These are phyloP conservation scores for Tetramorium bicarinatum DNA, from an alignment of 2,888 invertebrate genomes.

Conservation along the genomic window DNA sequence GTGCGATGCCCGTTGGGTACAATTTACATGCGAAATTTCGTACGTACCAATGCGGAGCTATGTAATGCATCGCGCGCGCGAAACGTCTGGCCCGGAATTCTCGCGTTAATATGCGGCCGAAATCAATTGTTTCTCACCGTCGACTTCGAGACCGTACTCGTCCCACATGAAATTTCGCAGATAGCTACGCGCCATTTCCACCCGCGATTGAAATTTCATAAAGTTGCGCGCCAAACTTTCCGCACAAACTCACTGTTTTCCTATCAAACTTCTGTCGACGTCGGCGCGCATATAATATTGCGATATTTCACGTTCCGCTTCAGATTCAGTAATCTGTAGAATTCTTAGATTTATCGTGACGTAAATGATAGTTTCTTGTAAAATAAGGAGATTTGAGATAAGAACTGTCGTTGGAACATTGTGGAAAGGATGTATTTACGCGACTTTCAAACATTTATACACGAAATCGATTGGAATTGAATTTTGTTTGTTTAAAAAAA, in stretches of 20 bases:
- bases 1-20: constrained; percentile 23
- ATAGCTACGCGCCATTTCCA: constrained; percentile 11
- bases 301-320: constrained; percentile 26
- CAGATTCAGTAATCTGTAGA: constrained; percentile 23
- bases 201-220: constrained; percentile 47
- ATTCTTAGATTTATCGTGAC: constrained; percentile 28
- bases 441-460: background rate
- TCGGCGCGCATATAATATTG: constrained; percentile 20
- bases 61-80: constrained; percentile 24
- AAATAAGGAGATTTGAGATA: background rate
- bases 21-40: constrained; percentile 49
- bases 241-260: constrained; percentile 46
- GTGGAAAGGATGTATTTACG: background rate
- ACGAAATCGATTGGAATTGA: background rate
- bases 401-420: background rate
- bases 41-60: background rate
- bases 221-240: constrained; percentile 41
- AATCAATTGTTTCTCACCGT: constrained; percentile 47
- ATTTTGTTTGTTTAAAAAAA: background rate
- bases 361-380: background rate
- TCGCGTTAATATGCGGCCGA: constrained; percentile 32
- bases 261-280: constrained; percentile 35
- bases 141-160: constrained; percentile 26
- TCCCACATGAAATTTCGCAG: constrained; percentile 39
- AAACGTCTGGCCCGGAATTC: constrained; percentile 13